phyloP scores from a whole-genome alignment of 2,888 invertebrate species.

The Drosophila buzzatii region DNA sequence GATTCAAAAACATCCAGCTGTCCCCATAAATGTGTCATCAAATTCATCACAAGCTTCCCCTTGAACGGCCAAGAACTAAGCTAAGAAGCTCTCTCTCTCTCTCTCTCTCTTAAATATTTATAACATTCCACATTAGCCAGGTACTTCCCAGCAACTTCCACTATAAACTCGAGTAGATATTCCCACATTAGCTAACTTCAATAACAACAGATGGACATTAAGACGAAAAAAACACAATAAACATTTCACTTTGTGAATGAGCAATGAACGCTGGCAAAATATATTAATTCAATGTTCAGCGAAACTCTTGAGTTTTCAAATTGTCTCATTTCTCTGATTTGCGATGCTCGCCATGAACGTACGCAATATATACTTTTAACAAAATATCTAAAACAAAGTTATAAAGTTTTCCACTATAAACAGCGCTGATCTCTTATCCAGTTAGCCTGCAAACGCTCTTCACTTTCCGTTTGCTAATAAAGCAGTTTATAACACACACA shows the following conservation, averaged over 20 bases:
- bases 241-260: neutral
- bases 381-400: neutral
- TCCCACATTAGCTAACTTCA: neutral
- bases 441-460: neutral
- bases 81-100: too few relatives aligned
- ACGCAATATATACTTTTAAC: neutral
- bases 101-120: too few relatives aligned
- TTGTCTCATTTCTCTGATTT: conserved; percentile 1
- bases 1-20: neutral
- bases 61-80: too few relatives aligned
- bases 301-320: neutral
- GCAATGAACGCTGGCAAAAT: neutral
- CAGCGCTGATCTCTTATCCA: neutral
- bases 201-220: neutral
- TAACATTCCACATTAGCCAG: too few relatives aligned
- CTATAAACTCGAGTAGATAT: neutral
- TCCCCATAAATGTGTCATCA: too few relatives aligned
- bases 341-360: neutral
- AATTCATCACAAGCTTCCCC: too few relatives aligned
- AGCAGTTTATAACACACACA: too few relatives aligned
- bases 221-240: neutral
- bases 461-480: neutral
- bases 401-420: neutral
- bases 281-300: neutral
- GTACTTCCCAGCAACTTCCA: too few relatives aligned